phyloP scores from a whole-genome alignment of 2,888 invertebrate genomes.

The Eurytoma californica region DNA sequence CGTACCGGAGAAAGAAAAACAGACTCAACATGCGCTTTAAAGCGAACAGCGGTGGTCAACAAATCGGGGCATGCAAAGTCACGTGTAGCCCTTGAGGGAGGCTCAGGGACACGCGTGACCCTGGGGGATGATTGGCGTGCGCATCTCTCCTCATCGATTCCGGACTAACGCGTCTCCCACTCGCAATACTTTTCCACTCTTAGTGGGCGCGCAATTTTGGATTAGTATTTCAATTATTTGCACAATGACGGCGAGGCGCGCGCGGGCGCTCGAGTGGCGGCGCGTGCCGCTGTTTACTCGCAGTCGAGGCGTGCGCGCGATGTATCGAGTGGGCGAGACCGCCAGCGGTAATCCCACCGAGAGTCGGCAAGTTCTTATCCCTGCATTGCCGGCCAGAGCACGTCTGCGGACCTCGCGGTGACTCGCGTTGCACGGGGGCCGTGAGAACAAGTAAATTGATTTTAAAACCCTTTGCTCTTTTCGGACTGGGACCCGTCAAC shows the following conservation, averaged over 20 bases:
- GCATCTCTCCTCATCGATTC: slow-evolving; percentile 36
- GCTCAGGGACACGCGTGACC: slow-evolving; percentile 56
- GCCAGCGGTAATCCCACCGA: slow-evolving; percentile 63
- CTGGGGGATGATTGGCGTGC: neutral
- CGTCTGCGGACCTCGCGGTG: neutral
- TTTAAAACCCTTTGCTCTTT: slow-evolving; percentile 52
- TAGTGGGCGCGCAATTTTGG: slow-evolving; percentile 59
- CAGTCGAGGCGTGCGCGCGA: slow-evolving; percentile 39
- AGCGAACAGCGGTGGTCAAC: slow-evolving; percentile 13
- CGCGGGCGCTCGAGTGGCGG: slow-evolving; percentile 60
- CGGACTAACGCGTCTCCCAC: slow-evolving; percentile 52
- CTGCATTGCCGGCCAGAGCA: slow-evolving; percentile 64
- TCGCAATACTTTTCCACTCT: slow-evolving; percentile 34
- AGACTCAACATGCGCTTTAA: neutral
- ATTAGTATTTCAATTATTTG: slow-evolving; percentile 75
- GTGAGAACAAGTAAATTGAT: slow-evolving; percentile 55
- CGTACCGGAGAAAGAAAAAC: slow-evolving; percentile 7
- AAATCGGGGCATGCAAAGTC: slow-evolving; percentile 65
- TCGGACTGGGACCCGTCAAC: neutral
- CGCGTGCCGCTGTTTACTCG: slow-evolving; percentile 71
- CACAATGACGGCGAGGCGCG: slow-evolving; percentile 62
- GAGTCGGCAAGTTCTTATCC: slow-evolving; percentile 63
- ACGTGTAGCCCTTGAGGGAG: slow-evolving; percentile 69
- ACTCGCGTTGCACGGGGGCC: neutral
- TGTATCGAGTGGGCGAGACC: slow-evolving; percentile 24